A percentile compares a stretch with the other conserved stretches of the same genome.
Conservation (phyloP, 2,888 invertebrate genomes). For the Conchocele bisecta region DNA sequence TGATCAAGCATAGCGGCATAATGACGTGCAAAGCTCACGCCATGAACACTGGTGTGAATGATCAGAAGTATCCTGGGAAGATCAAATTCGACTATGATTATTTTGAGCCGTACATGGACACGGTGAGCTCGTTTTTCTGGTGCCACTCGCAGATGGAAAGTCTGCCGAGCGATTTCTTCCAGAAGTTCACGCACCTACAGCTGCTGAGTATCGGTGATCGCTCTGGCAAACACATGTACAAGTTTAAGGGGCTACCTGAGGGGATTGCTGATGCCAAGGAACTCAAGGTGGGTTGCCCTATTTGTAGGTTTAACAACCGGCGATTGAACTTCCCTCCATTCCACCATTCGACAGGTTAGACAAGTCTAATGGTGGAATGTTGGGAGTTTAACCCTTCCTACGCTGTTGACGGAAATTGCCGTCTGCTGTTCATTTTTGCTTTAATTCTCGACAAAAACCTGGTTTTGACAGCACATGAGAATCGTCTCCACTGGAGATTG, state of each 20-base stretch:
- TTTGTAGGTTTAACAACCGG: too few species aligned
- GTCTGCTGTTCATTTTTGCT: too few species aligned
- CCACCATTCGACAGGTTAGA: too few species aligned
- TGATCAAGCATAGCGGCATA: constrained; percentile 29
- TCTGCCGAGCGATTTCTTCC: constrained; percentile 66
- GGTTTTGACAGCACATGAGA: too few species aligned
- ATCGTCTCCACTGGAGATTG: too few species aligned
- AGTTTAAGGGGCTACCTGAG: constrained; percentile 48
- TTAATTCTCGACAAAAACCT: too few species aligned
- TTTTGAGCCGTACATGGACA: constrained; percentile 69
- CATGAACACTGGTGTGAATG: constrained; percentile 40
- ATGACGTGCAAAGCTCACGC: constrained; percentile 61
- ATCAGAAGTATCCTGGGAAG: constrained; percentile 7
- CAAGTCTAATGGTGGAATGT: too few species aligned
- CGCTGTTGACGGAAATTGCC: too few species aligned
- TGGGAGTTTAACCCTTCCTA: too few species aligned
- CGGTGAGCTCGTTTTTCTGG: constrained; percentile 62
- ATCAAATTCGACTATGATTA: constrained; percentile 56
- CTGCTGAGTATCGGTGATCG: constrained; percentile 51
- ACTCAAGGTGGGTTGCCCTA: constrained; percentile 49
- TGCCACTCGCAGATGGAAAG: constrained; percentile 39
- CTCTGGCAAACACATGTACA: constrained; percentile 16
- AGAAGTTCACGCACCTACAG: constrained; percentile 67
- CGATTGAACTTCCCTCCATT: too few species aligned
- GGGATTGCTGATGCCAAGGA: constrained; percentile 60